These are phyloP conservation scores for Rhynchomys soricoides DNA, from an alignment of 2,113 vertebrate species.

Conservation along the genomic window DNA sequence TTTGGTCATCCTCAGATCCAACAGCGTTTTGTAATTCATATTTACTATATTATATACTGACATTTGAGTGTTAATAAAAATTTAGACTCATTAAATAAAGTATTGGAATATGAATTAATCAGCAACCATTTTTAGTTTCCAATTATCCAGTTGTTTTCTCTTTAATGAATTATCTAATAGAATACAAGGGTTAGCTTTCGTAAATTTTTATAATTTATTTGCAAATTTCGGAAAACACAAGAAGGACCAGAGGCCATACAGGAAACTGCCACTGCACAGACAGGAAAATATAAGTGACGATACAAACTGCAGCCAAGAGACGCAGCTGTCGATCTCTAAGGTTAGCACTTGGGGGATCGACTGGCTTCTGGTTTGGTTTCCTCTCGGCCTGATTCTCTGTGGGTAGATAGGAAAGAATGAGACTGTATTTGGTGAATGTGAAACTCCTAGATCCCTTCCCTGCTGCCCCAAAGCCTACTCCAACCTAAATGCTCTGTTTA, in stretches of 20 bases:
- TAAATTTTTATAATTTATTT: conserved; percentile 17
- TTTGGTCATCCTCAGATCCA: background rate
- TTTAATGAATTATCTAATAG: conserved; percentile 23
- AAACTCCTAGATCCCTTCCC: background rate
- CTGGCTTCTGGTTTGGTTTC: background rate
- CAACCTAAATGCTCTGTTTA: background rate
- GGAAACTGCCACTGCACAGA: background rate
- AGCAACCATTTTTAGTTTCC: background rate
- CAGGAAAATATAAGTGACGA: background rate
- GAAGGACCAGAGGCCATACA: background rate
- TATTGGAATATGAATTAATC: background rate
- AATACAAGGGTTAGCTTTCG: background rate
- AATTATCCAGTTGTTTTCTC: background rate
- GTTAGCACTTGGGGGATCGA: background rate
- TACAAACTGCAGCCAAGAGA: background rate
- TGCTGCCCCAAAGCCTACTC: background rate
- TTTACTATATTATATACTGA: background rate
- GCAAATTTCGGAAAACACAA: background rate
- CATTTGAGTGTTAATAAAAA: background rate
- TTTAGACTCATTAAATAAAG: conserved; percentile 14
- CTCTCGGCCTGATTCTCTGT: background rate
- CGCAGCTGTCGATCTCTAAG: background rate
- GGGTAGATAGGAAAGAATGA: background rate
- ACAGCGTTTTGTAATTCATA: background rate
- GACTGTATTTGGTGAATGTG: background rate